Base-by-base conservation (phyloP, 2,888 invertebrate species). In the Tetropium fuscum region DNA sequence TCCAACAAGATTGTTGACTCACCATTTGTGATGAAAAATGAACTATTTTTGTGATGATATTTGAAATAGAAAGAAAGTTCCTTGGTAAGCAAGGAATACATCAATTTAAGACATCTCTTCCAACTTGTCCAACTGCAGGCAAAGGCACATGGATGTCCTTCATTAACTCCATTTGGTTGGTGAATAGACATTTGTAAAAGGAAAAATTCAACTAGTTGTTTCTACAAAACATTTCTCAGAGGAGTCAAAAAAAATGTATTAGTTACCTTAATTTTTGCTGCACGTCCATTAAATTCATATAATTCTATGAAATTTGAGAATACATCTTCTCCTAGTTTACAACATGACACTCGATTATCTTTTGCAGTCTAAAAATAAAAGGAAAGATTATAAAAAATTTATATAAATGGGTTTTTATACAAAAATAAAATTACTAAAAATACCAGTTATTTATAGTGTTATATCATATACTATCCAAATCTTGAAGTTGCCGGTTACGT, bases 121-220 rank as follows among this genome's bases (percentile, higher is more conserved):
- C 86, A 87, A 11, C 74, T 73, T 1, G 69, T 65, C 80, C 81
- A 81, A 57, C 82, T 72, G 48, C 69, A 68, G 3, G 84, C 83
- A 61, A 80, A 81, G 0, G 82, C 80, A 10, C 75, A 74, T 13
- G 77, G 68, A 16, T 80, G 57, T 4, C 68, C 71, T 51, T 78
- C 73, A 10, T 55, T 61, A 1, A 73, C 78, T 15, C 86, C 84
- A 51, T 79, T 76, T 0, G 86, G 86, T 75, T 85, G 83, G 73
- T 87, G 87, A 20, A 85, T 73, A 63, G 80, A 75, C 8, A 86
- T 67, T 76, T 86, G 84, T n/a, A 86, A 72, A 2, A 83, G 68
- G 13, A 85, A 76, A 64, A 85, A 82, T 59, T 84, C 81, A 38
- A 85, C 81, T 41, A 85, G 78, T 48, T 80, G 76, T 22, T 74